phyloP scores from a whole-genome alignment of 2,888 invertebrate genomes.

The Peribatodes rhomboidaria region DNA sequence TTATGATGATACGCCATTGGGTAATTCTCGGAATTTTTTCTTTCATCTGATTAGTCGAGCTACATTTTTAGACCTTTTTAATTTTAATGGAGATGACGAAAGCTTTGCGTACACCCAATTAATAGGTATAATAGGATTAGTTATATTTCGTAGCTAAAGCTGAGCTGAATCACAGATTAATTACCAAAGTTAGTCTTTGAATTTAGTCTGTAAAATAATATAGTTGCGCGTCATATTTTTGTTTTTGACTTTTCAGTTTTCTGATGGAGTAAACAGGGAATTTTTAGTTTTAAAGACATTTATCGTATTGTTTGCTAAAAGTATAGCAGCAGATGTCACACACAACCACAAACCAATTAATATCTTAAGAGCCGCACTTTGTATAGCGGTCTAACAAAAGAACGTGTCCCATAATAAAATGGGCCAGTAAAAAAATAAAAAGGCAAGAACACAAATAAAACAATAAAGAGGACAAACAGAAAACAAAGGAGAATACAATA shows the following conservation, averaged over 20 bases:
- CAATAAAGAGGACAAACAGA: conserved; percentile 63
- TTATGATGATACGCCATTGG: conserved; percentile 62
- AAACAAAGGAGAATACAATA: conserved; percentile 67
- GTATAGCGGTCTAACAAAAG: conserved; percentile 59
- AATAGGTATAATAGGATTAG: conserved; percentile 24
- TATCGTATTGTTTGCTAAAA: conserved; percentile 9
- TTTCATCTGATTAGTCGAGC: conserved; percentile 52
- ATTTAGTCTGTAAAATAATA: not conserved
- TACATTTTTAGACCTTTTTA: conserved; percentile 35
- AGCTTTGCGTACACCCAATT: conserved; percentile 23
- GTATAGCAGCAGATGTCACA: conserved; percentile 26
- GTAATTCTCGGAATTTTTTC: conserved; percentile 55
- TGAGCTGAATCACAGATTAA: conserved; percentile 4
- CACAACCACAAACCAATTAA: conserved; percentile 53
- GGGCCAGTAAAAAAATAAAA: conserved; percentile 52
- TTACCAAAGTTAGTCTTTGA: not conserved
- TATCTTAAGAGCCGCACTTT: conserved; percentile 49
- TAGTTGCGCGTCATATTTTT: not conserved
- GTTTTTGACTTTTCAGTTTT: not conserved
- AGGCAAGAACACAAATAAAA: conserved; percentile 58
- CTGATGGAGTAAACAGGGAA: not conserved
- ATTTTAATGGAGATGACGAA: conserved; percentile 21
- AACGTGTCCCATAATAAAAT: conserved; percentile 57
- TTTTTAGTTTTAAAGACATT: too few species aligned
- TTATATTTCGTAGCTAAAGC: conserved; percentile 1